Conservation (phyloP, 2,888 invertebrate genomes). For the Dicycla oo region DNA sequence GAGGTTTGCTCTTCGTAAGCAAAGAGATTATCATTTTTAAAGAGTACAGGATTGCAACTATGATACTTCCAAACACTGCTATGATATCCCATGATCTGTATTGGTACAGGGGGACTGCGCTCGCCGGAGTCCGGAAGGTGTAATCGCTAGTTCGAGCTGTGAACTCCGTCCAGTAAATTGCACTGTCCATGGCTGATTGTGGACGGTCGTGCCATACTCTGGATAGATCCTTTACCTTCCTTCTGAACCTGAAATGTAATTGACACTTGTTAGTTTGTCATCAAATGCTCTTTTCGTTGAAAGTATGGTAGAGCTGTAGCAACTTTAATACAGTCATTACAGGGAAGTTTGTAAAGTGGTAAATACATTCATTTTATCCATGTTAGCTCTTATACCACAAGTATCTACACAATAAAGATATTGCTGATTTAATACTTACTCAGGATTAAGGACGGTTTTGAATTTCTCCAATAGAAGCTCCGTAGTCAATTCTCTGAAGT, state of each 20-base stretch:
- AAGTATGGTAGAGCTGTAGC: background rate
- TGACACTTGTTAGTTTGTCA: background rate
- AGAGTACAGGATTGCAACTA: constrained; percentile 24
- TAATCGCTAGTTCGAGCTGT: constrained; percentile 87
- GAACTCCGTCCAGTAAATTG: constrained; percentile 92
- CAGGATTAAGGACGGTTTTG: constrained; percentile 85
- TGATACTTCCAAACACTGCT: constrained; percentile 47
- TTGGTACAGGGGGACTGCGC: constrained; percentile 87
- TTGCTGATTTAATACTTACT: constrained; percentile 77
- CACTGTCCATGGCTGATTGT: constrained; percentile 89
- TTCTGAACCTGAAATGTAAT: constrained; percentile 76
- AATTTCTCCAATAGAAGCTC: constrained; percentile 86
- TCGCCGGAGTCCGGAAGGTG: constrained; percentile 83
- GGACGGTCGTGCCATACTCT: constrained; percentile 91
- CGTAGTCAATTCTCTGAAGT: constrained; percentile 85
- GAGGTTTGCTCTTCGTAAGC: constrained; percentile 2
- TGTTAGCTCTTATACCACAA: background rate
- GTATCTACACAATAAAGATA: background rate
- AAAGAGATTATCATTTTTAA: constrained; percentile 32
- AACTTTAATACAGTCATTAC: background rate
- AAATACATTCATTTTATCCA: background rate
- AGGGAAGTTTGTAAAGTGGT: background rate
- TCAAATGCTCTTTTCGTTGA: background rate
- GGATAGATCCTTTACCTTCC: constrained; percentile 86
- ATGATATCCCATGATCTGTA: constrained; percentile 82